Conservation (phyloP, 2,113 vertebrate genomes). For the Holacanthus passer region DNA sequence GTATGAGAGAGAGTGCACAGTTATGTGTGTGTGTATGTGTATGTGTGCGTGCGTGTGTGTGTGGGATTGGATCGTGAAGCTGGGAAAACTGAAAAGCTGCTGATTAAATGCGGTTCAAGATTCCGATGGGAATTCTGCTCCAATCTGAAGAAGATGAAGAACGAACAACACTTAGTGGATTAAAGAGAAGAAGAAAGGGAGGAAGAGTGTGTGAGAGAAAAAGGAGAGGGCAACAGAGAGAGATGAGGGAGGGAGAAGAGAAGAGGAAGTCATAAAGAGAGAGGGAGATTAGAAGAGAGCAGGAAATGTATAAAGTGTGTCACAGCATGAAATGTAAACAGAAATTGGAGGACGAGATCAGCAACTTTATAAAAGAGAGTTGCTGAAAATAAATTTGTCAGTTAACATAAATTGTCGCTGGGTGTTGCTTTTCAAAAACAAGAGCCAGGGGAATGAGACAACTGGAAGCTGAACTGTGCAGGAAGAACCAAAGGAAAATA, state of each 20-base stretch:
- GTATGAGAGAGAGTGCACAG: neutral
- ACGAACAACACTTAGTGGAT: constrained; percentile 35
- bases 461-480: neutral
- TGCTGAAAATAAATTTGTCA: constrained; percentile 17
- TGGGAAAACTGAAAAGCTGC: constrained; percentile 55
- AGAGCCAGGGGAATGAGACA: neutral
- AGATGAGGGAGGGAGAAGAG: neutral
- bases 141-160: constrained; percentile 38
- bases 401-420: constrained; percentile 1
- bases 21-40: neutral
- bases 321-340: constrained; percentile 7
- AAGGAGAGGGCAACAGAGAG: neutral
- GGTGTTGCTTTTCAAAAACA: constrained; percentile 3
- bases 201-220: neutral
- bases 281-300: neutral
- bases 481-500: neutral
- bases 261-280: neutral
- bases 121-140: constrained; percentile 48
- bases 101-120: constrained; percentile 56
- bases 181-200: constrained; percentile 36
- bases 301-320: constrained; percentile 1
- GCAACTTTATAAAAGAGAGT: neutral
- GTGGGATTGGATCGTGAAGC: constrained; percentile 20
- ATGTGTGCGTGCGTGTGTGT: neutral
- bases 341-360: neutral